Evolutionary conservation across 2,113 vertebrate species (phyloP), one percentile per base, ranked within the genome.

Genomic region (Thalassoma bifasciatum): DNA sequence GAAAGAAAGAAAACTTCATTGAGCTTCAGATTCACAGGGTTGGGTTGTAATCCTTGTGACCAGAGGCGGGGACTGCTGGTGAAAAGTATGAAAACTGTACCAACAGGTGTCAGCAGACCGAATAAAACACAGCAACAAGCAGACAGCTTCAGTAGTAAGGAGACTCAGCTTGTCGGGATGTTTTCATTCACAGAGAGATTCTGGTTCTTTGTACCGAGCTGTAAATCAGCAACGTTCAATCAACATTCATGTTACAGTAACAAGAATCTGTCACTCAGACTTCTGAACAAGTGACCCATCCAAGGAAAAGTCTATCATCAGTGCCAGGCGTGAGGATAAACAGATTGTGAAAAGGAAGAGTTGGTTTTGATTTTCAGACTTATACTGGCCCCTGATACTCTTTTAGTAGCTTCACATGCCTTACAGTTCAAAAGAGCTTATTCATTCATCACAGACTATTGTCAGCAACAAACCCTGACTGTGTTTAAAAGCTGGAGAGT

Each of bases 81-180:
- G 47, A 61, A 36, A 62, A 36, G 2, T n/a, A 30, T 62, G 47
- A 61, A 36, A 62, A 36, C 3, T n/a, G n/a, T 19, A 53, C 36
- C 4, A 6, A 17, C 44, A 24, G 56, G 14, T 42, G 47, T 56
- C 11, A 34, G 24, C 51, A 34, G 47, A 61, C 19, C 36, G 53
- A 40, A 49, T 37, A 10, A 34, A 49, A 49, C 17, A 46, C n/a
- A 24, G 24, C 19, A 30, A 52, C 2, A 23, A 44, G 40, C 36
- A 58, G 46, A 46, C 2, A n/a, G 21, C 21, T 46, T 76, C 40
- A 60, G 56, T 17, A 66, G 64, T 72, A 12, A 17, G 24, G 66
- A 61, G 66, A 42, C 36, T 50, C 49, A 54, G 36, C 60, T 3
- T 30, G 30, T 30, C 30, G 2, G 1, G 50, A 82, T 57, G 51